These are phyloP conservation scores for Pterostichus madidus DNA, from an alignment of 2,888 invertebrate species.

Conservation along the genomic window DNA sequence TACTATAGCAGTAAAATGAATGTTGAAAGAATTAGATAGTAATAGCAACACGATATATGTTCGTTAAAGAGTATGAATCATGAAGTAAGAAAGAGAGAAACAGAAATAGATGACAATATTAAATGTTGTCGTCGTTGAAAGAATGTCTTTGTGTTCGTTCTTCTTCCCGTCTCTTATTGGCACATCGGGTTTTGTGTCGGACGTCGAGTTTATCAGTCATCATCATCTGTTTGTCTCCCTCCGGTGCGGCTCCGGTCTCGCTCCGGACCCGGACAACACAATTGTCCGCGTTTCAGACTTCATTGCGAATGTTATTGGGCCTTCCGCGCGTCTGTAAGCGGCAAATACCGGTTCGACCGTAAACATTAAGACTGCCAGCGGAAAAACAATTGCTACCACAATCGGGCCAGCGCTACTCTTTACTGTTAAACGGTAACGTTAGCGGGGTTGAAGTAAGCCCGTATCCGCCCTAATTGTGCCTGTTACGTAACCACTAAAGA, in stretches of 20 bases:
- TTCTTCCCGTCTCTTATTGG: constrained; percentile 52
- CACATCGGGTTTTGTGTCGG: constrained; percentile 53
- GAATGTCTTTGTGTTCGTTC: not conserved
- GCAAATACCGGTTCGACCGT: constrained; percentile 57
- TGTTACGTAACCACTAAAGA: constrained; percentile 55
- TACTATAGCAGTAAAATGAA: too few relatives aligned
- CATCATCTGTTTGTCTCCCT: constrained; percentile 61
- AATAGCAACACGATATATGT: too few relatives aligned
- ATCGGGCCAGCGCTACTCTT: constrained; percentile 41
- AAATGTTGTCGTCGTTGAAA: constrained; percentile 13
- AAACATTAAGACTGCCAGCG: constrained; percentile 62
- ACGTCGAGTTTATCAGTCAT: constrained; percentile 56
- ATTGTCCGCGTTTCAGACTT: constrained; percentile 40
- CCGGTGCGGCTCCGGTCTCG: not conserved
- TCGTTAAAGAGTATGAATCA: not conserved
- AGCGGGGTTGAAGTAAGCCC: constrained; percentile 49
- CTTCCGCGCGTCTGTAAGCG: constrained; percentile 29
- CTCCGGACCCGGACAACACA: constrained; percentile 20
- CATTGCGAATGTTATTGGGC: constrained; percentile 59
- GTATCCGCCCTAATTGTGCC: constrained; percentile 63
- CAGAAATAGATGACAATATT: constrained; percentile 3
- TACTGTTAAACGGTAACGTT: constrained; percentile 55
- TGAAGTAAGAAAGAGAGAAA: constrained; percentile 6
- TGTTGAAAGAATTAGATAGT: too few relatives aligned
- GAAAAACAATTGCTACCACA: constrained; percentile 61